Evolutionary conservation across 64 coral and sea anemone genomes (phyloP), one percentile per base, ranked within the genome.

Genomic region (Porites australiensis): DNA sequence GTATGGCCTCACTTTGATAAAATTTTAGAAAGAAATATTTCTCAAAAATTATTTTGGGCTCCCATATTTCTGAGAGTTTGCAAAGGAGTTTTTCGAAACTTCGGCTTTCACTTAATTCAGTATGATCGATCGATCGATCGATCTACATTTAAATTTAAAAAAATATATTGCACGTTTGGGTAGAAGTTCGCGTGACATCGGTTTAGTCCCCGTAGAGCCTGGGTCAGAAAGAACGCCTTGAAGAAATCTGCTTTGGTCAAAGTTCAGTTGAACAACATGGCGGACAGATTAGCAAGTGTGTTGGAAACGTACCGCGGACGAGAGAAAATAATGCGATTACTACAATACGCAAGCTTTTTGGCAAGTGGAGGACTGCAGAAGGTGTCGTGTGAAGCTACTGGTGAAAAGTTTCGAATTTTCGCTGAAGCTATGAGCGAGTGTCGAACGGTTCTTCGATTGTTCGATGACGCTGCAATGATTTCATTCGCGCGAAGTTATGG

Each of bases 401-500:
- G 70, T 54, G n/a, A 91, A 75, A 79, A 76, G 70, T 44, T 96
- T 47, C n/a, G 58, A 49, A 80, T 83, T 88, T 90, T 78, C 58
- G 52, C 90, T 0, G 82, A 74, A 18, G 87, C 87, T 15, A 64
- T 96, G 22, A 91, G 82, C 52, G 95, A 96, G 8, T 94, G 87
- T 70, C 81, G 95, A 1, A 87, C 82, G 0, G 70, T 96, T 3
- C 75, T 96, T 54, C 91, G 95, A 16, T 90, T 96, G 51, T 96
- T 96, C 65, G 95, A 96, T 87, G 95, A 96, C 37, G 74, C 93
- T 7, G 91, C 95, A 12, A 96, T 96, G 95, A 52, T 90, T 18
- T 64, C 72, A 2, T 83, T 88, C 37, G 88, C 87, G 7, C 46
- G 64, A 8, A 73, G 58, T 50, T 96, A 96, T 79, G 95, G 95